Percentiles rank a stretch among this genome's conserved stretches.
phyloP scores from a whole-genome alignment of 1,140 invertebrate genomes.

The Ladona fulva region DNA sequence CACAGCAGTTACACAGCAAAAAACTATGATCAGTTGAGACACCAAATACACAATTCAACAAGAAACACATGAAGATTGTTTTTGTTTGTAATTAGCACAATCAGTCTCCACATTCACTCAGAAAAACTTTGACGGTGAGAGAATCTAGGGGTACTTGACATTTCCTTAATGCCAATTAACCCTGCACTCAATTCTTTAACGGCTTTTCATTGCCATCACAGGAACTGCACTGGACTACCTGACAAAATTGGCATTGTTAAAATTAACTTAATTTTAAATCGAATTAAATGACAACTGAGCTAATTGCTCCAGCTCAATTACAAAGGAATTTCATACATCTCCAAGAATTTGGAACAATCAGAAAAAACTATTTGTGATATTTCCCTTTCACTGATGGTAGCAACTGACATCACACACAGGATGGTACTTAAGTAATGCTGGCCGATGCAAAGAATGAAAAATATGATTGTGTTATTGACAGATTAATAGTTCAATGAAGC shows the following conservation, averaged over 20 bases:
- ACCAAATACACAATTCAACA: conserved; percentile 10
- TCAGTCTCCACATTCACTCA: background rate
- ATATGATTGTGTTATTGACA: background rate
- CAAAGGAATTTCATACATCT: background rate
- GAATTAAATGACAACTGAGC: background rate
- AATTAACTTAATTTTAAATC: background rate
- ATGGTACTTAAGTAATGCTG: background rate
- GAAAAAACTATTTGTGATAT: background rate
- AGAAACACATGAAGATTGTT: conserved; percentile 10
- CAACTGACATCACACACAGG: background rate
- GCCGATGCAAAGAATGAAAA: background rate
- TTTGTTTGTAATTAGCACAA: background rate
- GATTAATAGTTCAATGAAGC: background rate
- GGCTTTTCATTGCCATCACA: conserved; percentile 8
- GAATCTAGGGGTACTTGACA: background rate
- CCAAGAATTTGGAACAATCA: background rate
- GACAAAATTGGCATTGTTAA: background rate
- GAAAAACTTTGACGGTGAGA: conserved; percentile 1
- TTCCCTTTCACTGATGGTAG: background rate
- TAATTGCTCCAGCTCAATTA: background rate
- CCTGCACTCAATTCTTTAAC: background rate
- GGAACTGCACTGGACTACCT: conserved; percentile 6
- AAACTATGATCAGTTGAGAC: conserved; percentile 5
- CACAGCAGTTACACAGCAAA: conserved; percentile 8
- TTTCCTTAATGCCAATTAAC: background rate